Evolutionary conservation across 2,888 invertebrate species (phyloP), one percentile per base, ranked within the genome.

Genomic region (Lepeophtheirus nordmannii): DNA sequence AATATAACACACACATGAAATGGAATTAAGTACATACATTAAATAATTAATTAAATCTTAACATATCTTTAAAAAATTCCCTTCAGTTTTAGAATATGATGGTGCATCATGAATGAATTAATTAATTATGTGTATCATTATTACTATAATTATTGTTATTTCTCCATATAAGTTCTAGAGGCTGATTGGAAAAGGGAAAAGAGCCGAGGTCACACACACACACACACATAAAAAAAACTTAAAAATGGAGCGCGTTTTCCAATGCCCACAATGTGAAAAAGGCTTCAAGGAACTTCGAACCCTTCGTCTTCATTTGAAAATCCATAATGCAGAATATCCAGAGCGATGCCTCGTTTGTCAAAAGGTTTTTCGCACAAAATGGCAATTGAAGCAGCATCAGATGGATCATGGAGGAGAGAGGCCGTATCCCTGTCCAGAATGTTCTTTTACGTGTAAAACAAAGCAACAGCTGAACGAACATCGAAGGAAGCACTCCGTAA

Each of bases 381-480:
- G 66, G 66, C 66, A 66, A 41, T 20, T 66, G 40, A 66, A 46
- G 23, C 46, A 60, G 60, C 58, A 58, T 37, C 57, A 65, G 23
- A 65, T 65, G 66, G 66, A 66, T 40, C 66, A 66, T 41, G 66
- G 66, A 14, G 66, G 66, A 1, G 59, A 59, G 37, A 58, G 66
- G n/a, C 66, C 66, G 41, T 66, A 66, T 22, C 66, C 66, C 37
- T 66, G 66, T 17, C 66, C 66, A 17, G 66, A 66, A 23, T 66
- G 66, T 37, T 60, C 66, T 12, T 66, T 66, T 41, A 66, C 66
- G 10, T 66, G 66, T 41, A 66, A 66, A 30, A 66, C 66, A n/a
- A 66, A 66, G 23, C 66, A 66, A 41, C 66, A 66, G 60, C 66
- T 66, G 9, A 66, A 66, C 22, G 66, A 66, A 12, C 66, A 66